These are phyloP conservation scores for Parambassis ranga DNA, from an alignment of 2,797 vertebrate genomes.

Conservation along the genomic window DNA sequence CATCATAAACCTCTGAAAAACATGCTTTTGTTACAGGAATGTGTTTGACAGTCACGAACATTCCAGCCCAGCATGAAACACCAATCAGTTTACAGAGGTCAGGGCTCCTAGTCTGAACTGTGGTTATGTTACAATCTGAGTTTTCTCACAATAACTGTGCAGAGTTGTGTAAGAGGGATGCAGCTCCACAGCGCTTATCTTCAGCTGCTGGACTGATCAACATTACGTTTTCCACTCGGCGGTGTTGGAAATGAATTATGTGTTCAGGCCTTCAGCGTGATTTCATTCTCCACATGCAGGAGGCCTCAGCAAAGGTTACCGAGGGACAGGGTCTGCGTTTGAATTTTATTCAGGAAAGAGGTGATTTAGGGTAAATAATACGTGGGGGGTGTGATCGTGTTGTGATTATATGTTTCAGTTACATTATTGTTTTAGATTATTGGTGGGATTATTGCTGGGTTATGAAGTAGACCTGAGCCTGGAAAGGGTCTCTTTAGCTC, in stretches of 20 bases:
- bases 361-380: too few species aligned
- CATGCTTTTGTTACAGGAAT: neutral
- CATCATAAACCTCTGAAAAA: too few species aligned
- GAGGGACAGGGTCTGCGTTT: too few species aligned
- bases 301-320: neutral
- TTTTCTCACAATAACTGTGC: neutral
- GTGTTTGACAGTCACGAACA: neutral
- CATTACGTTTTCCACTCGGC: neutral
- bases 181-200: neutral
- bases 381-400: too few species aligned
- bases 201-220: neutral
- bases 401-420: too few species aligned
- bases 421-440: too few species aligned
- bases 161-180: neutral
- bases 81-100: too few species aligned
- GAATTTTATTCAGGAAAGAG: too few species aligned
- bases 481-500: too few species aligned
- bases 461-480: too few species aligned
- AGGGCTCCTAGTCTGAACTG: too few species aligned
- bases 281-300: conserved; percentile 2
- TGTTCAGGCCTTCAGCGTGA: neutral
- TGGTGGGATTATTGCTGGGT: too few species aligned
- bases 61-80: neutral
- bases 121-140: neutral
- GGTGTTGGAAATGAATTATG: conserved; percentile 21